Percentiles rank a stretch among this genome's conserved stretches.
Conservation (phyloP, 2,113 vertebrate species). For the Eulemur macaco region DNA sequence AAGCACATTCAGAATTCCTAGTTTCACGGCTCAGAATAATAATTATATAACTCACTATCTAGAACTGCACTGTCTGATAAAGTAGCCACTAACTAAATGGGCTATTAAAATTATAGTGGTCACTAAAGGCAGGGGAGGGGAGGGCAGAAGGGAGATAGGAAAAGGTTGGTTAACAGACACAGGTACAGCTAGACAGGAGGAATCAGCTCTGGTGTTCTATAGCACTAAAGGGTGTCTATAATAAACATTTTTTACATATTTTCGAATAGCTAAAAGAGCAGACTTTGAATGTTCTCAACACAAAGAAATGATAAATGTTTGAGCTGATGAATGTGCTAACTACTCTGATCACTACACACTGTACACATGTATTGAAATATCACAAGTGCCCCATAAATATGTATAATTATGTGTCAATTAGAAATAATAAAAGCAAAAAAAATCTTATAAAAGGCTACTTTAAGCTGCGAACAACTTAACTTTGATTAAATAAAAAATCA, state of each 20-base stretch:
- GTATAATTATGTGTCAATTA: neutral
- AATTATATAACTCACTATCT: neutral
- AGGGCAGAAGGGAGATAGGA: rapidly evolving
- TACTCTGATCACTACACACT: neutral
- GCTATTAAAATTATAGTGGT: neutral
- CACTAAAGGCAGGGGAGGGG: neutral
- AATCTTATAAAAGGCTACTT: neutral
- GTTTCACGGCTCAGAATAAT: neutral
- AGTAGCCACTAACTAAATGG: neutral
- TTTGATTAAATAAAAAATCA: neutral
- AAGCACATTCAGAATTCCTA: slow-evolving; percentile 21
- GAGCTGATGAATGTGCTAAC: neutral
- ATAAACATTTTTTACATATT: neutral
- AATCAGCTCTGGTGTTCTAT: neutral
- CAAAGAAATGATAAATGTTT: neutral
- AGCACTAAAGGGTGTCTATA: neutral
- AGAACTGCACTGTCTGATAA: neutral
- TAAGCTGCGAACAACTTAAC: neutral
- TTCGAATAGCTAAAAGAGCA: neutral
- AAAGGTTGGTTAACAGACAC: neutral
- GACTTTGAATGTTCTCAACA: neutral
- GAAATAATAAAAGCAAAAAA: neutral
- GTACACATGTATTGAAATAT: neutral
- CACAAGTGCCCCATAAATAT: neutral
- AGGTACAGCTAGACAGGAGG: neutral